Evolutionary conservation across 1,140 invertebrate species (phyloP).

Genomic region (Protaetia brevitarsis): DNA sequence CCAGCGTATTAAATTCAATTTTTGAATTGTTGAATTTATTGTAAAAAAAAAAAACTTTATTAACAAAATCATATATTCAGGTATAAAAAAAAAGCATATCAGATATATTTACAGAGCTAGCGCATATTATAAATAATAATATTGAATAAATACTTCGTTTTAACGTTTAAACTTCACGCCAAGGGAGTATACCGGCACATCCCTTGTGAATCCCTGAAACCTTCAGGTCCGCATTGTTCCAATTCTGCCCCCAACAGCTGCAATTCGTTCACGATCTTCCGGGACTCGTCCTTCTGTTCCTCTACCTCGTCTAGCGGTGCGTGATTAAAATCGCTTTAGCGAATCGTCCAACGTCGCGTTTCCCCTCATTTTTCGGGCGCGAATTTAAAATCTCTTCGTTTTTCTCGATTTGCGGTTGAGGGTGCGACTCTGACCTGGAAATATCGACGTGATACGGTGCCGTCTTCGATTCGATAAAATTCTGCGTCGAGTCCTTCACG

Average conservation of each 20-base stretch:
- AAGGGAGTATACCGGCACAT: slow-evolving; percentile 48
- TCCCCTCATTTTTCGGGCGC: slow-evolving; percentile 24
- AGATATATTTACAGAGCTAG: background rate
- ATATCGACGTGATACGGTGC: slow-evolving; percentile 48
- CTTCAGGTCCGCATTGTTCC: slow-evolving; percentile 61
- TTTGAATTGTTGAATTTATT: no score
- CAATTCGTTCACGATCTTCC: slow-evolving; percentile 38
- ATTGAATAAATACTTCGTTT: slow-evolving; percentile 25
- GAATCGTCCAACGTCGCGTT: slow-evolving; percentile 15
- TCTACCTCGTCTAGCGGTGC: slow-evolving; percentile 38
- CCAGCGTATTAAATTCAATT: no score
- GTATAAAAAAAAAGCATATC: no score
- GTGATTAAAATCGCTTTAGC: slow-evolving; percentile 37
- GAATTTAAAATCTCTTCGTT: slow-evolving; percentile 17
- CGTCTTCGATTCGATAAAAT: slow-evolving; percentile 47
- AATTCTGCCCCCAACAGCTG: slow-evolving; percentile 55
- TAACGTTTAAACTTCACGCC: slow-evolving; percentile 20
- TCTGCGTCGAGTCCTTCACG: slow-evolving; percentile 28
- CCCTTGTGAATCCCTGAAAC: slow-evolving; percentile 55
- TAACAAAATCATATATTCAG: no score
- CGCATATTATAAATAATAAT: slow-evolving; percentile 29
- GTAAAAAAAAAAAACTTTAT: no score
- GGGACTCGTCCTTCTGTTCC: background rate
- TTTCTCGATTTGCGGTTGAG: background rate
- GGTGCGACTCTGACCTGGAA: background rate